These are phyloP conservation scores for Cheilosia soror DNA, from an alignment of 2,888 invertebrate species.

Conservation along the genomic window DNA sequence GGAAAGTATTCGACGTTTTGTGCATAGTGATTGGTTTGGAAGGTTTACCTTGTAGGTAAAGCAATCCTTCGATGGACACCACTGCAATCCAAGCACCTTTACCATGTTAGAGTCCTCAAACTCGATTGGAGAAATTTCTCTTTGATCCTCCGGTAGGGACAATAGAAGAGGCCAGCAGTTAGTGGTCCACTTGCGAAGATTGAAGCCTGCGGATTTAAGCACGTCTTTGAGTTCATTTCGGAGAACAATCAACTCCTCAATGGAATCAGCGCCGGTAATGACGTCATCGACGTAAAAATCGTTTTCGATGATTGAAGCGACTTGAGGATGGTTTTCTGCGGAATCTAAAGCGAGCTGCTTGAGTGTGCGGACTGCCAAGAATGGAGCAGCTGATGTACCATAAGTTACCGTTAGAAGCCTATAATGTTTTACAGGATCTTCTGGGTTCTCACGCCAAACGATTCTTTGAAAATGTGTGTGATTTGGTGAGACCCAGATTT, in stretches of 20 bases:
- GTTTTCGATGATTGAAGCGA: conserved; percentile 34
- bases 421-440: background rate
- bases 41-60: background rate
- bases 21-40: no score
- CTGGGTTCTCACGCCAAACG: conserved; percentile 33
- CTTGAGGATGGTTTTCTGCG: conserved; percentile 53
- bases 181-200: background rate
- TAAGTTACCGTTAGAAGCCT: background rate
- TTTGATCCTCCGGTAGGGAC: background rate
- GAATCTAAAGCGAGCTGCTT: conserved; percentile 18
- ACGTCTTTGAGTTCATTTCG: conserved; percentile 1
- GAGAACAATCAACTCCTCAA: conserved; percentile 12
- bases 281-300: conserved; percentile 76
- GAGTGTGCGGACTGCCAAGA: conserved; percentile 30
- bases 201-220: background rate
- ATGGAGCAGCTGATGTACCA: conserved; percentile 11
- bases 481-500: conserved; percentile 49
- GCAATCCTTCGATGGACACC: background rate
- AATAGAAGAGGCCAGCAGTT: conserved; percentile 23
- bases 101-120: conserved; percentile 14
- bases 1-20: background rate
- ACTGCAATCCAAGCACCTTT: conserved; percentile 8
- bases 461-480: conserved; percentile 58
- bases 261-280: conserved; percentile 57
- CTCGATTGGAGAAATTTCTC: background rate